Percentiles rank a stretch among this genome's conserved stretches.
Conservation (phyloP, 2,797 vertebrate species). For the Myoxocephalus aenaeus region DNA sequence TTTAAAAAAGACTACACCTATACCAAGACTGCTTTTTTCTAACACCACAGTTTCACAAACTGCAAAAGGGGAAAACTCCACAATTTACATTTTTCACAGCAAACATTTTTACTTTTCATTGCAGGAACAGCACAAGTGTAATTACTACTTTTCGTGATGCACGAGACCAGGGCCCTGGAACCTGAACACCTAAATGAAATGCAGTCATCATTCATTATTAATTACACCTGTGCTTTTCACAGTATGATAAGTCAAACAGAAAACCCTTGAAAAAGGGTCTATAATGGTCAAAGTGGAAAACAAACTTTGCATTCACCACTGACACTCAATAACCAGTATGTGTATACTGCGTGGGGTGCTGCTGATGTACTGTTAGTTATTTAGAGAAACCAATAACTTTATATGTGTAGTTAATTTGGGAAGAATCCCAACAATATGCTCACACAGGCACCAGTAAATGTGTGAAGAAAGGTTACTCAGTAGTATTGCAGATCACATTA, state of each 20-base stretch:
- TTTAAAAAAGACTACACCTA: background rate
- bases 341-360: background rate
- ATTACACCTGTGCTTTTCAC: background rate
- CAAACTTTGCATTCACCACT: background rate
- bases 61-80: background rate
- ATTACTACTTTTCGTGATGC: background rate
- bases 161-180: constrained; percentile 6
- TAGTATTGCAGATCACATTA: constrained; percentile 9
- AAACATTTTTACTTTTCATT: background rate
- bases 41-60: constrained; percentile 2
- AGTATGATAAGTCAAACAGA: background rate
- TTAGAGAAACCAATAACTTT: constrained; percentile 4
- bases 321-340: constrained; percentile 2
- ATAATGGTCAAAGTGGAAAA: background rate
- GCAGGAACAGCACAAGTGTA: background rate
- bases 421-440: constrained; percentile 16
- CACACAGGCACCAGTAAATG: constrained; percentile 9
- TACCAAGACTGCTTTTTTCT: background rate
- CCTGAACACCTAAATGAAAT: background rate
- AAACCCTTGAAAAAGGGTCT: background rate
- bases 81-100: background rate
- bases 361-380: background rate
- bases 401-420: constrained; percentile 15
- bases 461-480: constrained; percentile 36
- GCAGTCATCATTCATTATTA: background rate